Conservation (phyloP, 2,113 vertebrate genomes). For the Scomber colias region DNA sequence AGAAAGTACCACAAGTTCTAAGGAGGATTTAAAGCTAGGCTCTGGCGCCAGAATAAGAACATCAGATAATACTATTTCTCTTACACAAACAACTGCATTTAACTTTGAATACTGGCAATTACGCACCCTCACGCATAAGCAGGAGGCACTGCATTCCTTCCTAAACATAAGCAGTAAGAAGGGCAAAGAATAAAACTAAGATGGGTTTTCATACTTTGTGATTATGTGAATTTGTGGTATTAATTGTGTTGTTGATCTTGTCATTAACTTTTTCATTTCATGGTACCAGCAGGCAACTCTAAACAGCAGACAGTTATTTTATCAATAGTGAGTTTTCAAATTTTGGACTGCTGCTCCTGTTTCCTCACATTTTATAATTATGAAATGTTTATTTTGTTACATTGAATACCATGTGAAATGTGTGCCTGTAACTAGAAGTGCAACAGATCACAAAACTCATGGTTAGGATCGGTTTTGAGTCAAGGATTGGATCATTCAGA, state of each 20-base stretch:
- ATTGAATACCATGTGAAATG: background rate
- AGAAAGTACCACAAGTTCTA: conserved; percentile 44
- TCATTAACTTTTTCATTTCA: background rate
- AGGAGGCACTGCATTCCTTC: background rate
- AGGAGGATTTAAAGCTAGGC: conserved; percentile 37
- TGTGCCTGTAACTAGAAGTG: background rate
- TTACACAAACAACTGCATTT: conserved; percentile 25
- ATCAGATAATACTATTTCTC: conserved; percentile 19
- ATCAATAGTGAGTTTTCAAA: background rate
- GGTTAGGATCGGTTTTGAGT: too few species aligned
- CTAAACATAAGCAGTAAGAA: background rate
- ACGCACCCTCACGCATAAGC: conserved; percentile 23
- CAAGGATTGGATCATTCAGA: too few species aligned
- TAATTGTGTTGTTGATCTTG: background rate
- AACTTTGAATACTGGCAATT: conserved; percentile 36
- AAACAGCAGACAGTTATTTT: conserved; percentile 13
- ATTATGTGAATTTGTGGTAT: background rate
- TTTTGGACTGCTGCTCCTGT: background rate
- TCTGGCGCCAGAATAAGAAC: conserved; percentile 29
- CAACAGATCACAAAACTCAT: too few species aligned
- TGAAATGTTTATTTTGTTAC: background rate
- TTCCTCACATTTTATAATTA: conserved; percentile 1
- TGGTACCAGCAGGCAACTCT: background rate
- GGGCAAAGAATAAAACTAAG: background rate
- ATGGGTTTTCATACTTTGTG: background rate